phyloP scores from a whole-genome alignment of 2,113 vertebrate species.

The Gambusia affinis region DNA sequence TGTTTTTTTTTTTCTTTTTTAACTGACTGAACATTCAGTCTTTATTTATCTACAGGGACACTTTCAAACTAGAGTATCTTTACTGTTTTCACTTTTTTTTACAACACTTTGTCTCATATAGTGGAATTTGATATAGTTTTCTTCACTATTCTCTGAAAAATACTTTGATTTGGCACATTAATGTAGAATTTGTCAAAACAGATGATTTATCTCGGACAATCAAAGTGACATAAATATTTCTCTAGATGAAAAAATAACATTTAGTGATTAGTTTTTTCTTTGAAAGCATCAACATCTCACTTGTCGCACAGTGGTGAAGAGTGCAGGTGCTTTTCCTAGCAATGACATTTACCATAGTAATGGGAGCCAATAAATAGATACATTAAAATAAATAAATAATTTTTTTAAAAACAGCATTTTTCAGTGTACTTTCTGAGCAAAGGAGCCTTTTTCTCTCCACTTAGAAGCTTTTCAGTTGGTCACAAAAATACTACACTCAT shows the following conservation, averaged over 20 bases:
- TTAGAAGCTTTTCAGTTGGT: conserved; percentile 75
- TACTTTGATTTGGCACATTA: conserved; percentile 77
- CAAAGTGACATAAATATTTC: conserved; percentile 62
- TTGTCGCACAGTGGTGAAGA: conserved; percentile 80
- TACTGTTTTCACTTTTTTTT: conserved; percentile 2
- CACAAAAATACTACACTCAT: conserved; percentile 80
- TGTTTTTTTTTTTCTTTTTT: background rate
- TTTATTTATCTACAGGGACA: conserved; percentile 29
- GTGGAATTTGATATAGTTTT: conserved; percentile 41
- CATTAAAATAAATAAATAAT: conserved; percentile 59
- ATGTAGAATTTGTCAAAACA: conserved; percentile 73
- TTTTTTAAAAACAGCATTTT: conserved; percentile 61
- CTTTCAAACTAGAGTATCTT: conserved; percentile 27
- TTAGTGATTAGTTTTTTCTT: conserved; percentile 36
- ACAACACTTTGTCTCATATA: conserved; percentile 40
- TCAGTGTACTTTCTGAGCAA: conserved; percentile 57
- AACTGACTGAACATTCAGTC: conserved; percentile 27
- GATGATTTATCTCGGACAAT: conserved; percentile 49
- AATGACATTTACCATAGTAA: conserved; percentile 68
- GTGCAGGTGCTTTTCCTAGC: conserved; percentile 77
- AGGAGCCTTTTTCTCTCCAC: conserved; percentile 62
- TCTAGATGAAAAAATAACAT: conserved; percentile 78
- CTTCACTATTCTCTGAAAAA: conserved; percentile 56
- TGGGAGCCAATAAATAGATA: conserved; percentile 67
- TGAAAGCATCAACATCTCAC: conserved; percentile 71